Base-by-base conservation (phyloP, 2,888 invertebrate species). In the Alviniconcha strummeri region DNA sequence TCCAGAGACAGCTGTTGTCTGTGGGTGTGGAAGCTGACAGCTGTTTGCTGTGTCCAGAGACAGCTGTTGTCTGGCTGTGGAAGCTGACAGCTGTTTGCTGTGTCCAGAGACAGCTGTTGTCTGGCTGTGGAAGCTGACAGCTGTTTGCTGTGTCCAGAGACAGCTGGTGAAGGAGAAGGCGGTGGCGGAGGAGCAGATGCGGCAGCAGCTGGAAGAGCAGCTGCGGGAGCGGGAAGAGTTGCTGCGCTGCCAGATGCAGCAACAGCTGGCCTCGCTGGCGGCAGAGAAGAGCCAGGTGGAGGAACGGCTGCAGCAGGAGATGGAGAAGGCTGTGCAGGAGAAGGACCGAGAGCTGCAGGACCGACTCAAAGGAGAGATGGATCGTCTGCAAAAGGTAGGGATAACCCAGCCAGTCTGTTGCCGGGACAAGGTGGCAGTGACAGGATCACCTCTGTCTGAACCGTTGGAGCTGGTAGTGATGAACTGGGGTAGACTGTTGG, bases 281-380 rank as follows among this genome's bases (percentile, higher is more conserved):
- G 67, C 52, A 3, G 88, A 89, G 81, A 88, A 89, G 81, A 79
- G 95, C 79, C 94, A 85, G 72, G 86, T 92, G 54, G 91, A 92
- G 86, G 87, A 89, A 11, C 87, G 84, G 79, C 83, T 92, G 64
- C 89, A 89, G 94, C 95, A 7, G 94, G 95, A 19, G 94, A 95
- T 87, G 94, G 96, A 19, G 94, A 96, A 95, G 96, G 96, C 89
- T 95, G 95, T 88, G 56, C 88, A 90, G 84, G 91, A 91, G 84
- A 92, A 91, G 84, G 90, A 92, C 84, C 89, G 90, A 83, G 84
- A 89, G 78, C 82, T 93, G 17, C 88, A 92, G 80, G 87, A 89
- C 19, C 88, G 89, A 80, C 84, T 90, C 11, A 78, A 86, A 8
- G 83, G 87, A 75, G 88, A 90, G 80, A 89, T 88, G 60, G 78